Evolutionary conservation across 2,113 vertebrate species (phyloP).

Genomic region (Crocuta crocuta): DNA sequence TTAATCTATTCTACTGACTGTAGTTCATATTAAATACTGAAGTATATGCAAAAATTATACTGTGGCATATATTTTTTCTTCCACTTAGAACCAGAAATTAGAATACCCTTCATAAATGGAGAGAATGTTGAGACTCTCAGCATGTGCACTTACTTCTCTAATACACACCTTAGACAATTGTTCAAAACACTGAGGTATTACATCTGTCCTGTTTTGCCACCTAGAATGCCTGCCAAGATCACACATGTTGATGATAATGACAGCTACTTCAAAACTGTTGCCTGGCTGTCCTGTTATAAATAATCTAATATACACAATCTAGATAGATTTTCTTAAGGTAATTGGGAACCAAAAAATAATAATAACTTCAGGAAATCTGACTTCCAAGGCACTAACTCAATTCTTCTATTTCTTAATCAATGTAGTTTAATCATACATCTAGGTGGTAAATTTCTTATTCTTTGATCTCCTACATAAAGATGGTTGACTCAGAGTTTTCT

Average conservation of each 20-base stretch:
- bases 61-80: conserved; percentile 14
- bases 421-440: background rate
- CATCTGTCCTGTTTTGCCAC: background rate
- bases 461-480: background rate
- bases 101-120: background rate
- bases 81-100: conserved; percentile 4
- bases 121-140: background rate
- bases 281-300: background rate
- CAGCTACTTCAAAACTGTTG: background rate
- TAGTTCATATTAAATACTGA: conserved; percentile 6
- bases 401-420: background rate
- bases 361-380: background rate
- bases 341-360: background rate
- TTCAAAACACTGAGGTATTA: background rate
- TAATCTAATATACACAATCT: background rate
- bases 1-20: background rate
- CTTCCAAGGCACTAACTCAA: background rate
- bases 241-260: background rate
- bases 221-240: background rate
- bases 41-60: background rate
- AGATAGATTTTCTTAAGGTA: background rate
- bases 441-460: background rate
- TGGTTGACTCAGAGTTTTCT: background rate
- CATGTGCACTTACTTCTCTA: background rate
- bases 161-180: background rate